A percentile compares a stretch with the other conserved stretches of the same genome.
These are phyloP conservation scores for Adelphocoris suturalis DNA, from an alignment of 2,888 invertebrate species.

Conservation along the genomic window DNA sequence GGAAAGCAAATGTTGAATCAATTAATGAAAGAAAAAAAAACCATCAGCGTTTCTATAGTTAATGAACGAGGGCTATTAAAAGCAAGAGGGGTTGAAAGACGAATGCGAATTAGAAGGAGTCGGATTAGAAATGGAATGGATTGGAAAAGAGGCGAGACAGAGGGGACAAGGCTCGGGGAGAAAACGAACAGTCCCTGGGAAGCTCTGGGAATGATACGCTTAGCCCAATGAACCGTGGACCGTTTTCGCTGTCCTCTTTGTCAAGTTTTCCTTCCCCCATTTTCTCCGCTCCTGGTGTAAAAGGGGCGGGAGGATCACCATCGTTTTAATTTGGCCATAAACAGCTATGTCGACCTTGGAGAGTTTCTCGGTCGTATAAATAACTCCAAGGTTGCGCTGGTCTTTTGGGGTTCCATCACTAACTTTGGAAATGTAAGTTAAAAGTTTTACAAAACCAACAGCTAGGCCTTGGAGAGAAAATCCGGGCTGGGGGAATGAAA, in stretches of 20 bases:
- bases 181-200: conserved; percentile 25
- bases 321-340: background rate
- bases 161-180: background rate
- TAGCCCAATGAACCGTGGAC: conserved; percentile 71
- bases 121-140: conserved; percentile 66
- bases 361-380: too few relatives aligned
- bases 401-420: too few relatives aligned
- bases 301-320: background rate
- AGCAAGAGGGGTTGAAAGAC: conserved; percentile 30
- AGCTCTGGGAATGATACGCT: conserved; percentile 60
- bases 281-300: conserved; percentile 6
- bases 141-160: conserved; percentile 41
- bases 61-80: conserved; percentile 69
- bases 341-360: background rate
- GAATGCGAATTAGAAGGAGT: conserved; percentile 64
- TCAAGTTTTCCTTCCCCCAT: background rate
- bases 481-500: too few relatives aligned
- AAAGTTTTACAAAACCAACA: too few relatives aligned
- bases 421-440: too few relatives aligned
- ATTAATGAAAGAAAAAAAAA: conserved; percentile 34
- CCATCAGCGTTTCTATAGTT: conserved; percentile 58
- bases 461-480: too few relatives aligned
- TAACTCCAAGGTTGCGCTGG: too few relatives aligned
- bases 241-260: conserved; percentile 53
- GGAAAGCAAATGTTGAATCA: conserved; percentile 37